Percentiles rank a stretch among this genome's conserved stretches.
Evolutionary conservation across 2,113 vertebrate genomes (phyloP).

Genomic region (Ranitomeya imitator): DNA sequence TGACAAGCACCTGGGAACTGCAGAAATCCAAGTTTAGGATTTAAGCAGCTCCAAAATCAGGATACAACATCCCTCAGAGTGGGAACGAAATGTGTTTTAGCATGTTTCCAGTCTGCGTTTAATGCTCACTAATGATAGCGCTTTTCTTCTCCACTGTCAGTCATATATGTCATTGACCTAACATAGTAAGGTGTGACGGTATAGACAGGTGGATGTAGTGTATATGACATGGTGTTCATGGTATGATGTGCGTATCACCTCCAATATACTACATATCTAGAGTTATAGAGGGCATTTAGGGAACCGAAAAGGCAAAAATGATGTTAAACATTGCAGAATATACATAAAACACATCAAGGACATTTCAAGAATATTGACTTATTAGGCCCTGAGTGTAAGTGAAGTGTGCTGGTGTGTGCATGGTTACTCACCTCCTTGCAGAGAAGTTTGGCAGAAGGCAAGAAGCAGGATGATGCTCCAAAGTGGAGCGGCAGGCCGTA

Average conservation of each 20-base stretch:
- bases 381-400: not conserved
- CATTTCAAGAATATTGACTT: not conserved
- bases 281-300: not conserved
- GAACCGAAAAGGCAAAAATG: not conserved
- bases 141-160: not conserved
- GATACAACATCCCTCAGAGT: slow-evolving; percentile 5
- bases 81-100: not conserved
- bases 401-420: slow-evolving; percentile 1
- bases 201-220: slow-evolving; percentile 1
- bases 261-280: not conserved
- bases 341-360: not conserved
- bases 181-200: too few relatives aligned
- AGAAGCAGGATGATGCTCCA: slow-evolving; percentile 54
- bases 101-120: not conserved
- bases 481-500: slow-evolving; percentile 53
- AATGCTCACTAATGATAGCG: not conserved
- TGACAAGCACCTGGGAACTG: not conserved
- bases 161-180: not conserved
- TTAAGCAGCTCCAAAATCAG: not conserved
- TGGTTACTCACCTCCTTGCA: slow-evolving; percentile 56
- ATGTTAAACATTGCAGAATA: not conserved
- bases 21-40: not conserved
- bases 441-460: slow-evolving; percentile 54
- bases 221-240: not conserved
- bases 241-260: not conserved